These are phyloP conservation scores for Perca schrenkii DNA, from an alignment of 2,113 vertebrate genomes.

Conservation along the genomic window DNA sequence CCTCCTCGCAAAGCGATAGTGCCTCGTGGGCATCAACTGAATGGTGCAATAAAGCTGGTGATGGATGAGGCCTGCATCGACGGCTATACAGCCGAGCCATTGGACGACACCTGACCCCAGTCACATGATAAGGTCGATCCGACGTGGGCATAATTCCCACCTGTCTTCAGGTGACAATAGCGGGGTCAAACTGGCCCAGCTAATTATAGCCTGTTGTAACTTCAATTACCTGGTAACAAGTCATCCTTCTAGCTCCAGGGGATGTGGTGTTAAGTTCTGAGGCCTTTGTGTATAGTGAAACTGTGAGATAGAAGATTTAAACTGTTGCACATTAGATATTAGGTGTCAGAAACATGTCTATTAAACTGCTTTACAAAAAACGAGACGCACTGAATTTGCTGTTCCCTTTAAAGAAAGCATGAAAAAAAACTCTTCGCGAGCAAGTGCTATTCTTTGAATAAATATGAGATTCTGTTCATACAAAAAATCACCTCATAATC, in stretches of 20 bases:
- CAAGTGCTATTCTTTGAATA: slow-evolving; percentile 10
- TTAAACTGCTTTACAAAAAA: slow-evolving; percentile 77
- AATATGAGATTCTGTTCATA: slow-evolving; percentile 19
- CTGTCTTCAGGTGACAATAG: slow-evolving; percentile 86
- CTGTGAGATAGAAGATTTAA: slow-evolving; percentile 78
- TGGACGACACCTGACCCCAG: slow-evolving; percentile 85
- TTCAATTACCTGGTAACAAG: slow-evolving; percentile 80
- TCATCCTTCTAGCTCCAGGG: slow-evolving; percentile 70
- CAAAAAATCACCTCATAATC: slow-evolving; percentile 32
- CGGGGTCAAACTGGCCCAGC: slow-evolving; percentile 79
- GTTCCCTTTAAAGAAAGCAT: slow-evolving; percentile 77
- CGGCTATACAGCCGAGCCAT: slow-evolving; percentile 80
- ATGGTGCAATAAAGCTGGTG: slow-evolving; percentile 81
- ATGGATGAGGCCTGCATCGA: slow-evolving; percentile 85
- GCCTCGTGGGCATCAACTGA: slow-evolving; percentile 79
- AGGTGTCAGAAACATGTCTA: slow-evolving; percentile 83
- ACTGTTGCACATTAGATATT: slow-evolving; percentile 82
- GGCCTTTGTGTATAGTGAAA: slow-evolving; percentile 77
- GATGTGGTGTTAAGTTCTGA: slow-evolving; percentile 80
- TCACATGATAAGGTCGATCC: slow-evolving; percentile 86
- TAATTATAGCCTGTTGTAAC: slow-evolving; percentile 84
- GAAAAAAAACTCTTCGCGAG: slow-evolving; percentile 72
- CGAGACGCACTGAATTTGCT: slow-evolving; percentile 45
- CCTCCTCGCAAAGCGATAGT: slow-evolving; percentile 38
- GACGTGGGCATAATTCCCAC: slow-evolving; percentile 84